These are phyloP conservation scores for Boleophthalmus pectinirostris DNA, from an alignment of 2,113 vertebrate species.

Conservation along the genomic window DNA sequence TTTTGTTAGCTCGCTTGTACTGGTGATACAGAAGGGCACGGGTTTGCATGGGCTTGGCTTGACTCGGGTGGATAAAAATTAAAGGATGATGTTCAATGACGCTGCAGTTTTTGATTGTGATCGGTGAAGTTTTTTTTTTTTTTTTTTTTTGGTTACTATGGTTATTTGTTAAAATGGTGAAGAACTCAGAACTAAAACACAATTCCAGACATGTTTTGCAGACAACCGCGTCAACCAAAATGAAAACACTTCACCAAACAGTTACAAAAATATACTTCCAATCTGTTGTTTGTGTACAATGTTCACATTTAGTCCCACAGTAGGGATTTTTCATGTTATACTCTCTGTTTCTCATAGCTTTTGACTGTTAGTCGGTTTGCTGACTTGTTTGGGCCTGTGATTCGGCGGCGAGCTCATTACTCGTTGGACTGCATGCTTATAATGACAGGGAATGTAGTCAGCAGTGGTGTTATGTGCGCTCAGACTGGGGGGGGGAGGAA, in stretches of 20 bases:
- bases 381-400: not conserved
- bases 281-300: not conserved
- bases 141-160: too few species aligned
- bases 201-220: too few species aligned
- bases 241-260: not conserved
- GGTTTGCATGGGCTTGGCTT: too few species aligned
- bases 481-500: slow-evolving; percentile 19
- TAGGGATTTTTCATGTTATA: not conserved
- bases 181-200: too few species aligned
- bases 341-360: not conserved
- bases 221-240: too few species aligned
- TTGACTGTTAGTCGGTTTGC: not conserved
- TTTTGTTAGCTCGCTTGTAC: slow-evolving; percentile 9
- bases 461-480: slow-evolving; percentile 22
- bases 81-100: not conserved
- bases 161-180: too few species aligned
- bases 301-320: not conserved
- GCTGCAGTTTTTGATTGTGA: not conserved
- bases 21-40: not conserved
- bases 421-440: not conserved
- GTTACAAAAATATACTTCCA: not conserved
- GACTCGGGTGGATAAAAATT: not conserved
- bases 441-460: slow-evolving; percentile 25
- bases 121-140: not conserved
- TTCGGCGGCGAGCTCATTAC: not conserved